Percentiles rank a stretch among this genome's conserved stretches.
Conservation (phyloP, 2,113 vertebrate genomes). For the Neolamprologus caudopunctatus region DNA sequence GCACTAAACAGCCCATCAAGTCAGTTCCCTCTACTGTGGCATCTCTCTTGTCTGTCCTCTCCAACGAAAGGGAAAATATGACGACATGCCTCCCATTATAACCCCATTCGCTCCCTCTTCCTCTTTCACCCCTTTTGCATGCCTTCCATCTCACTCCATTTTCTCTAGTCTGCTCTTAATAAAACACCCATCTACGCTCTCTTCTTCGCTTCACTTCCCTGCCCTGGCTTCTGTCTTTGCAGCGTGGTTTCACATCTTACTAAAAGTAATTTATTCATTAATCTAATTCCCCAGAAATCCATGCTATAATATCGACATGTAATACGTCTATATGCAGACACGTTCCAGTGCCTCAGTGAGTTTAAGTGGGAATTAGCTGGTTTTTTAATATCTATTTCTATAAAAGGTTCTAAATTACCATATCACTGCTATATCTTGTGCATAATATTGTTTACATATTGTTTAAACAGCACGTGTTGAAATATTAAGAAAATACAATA, state of each 20-base stretch:
- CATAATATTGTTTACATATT: neutral
- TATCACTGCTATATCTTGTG: neutral
- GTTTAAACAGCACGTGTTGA: neutral
- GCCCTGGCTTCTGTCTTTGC: neutral
- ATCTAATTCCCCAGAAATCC: conserved; percentile 8
- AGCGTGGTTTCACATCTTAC: neutral
- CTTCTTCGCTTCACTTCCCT: neutral
- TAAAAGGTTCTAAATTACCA: neutral
- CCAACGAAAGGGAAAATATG: conserved; percentile 37
- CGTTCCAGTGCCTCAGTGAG: neutral
- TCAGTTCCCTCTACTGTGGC: conserved; percentile 29
- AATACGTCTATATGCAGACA: neutral
- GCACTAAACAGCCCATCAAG: conserved; percentile 52
- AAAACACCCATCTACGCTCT: conserved; percentile 9
- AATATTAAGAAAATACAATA: neutral
- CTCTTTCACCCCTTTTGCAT: neutral
- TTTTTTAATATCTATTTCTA: neutral
- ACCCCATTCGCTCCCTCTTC: neutral
- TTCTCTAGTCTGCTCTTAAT: conserved; percentile 12
- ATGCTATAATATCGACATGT: conserved; percentile 2
- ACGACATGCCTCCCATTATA: conserved; percentile 44
- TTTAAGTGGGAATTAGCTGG: neutral
- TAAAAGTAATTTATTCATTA: conserved; percentile 36
- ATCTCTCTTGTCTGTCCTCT: neutral
- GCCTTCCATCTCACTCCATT: conserved; percentile 31